Conservation (phyloP, 2,797 vertebrate species). For the Characodon lateralis region DNA sequence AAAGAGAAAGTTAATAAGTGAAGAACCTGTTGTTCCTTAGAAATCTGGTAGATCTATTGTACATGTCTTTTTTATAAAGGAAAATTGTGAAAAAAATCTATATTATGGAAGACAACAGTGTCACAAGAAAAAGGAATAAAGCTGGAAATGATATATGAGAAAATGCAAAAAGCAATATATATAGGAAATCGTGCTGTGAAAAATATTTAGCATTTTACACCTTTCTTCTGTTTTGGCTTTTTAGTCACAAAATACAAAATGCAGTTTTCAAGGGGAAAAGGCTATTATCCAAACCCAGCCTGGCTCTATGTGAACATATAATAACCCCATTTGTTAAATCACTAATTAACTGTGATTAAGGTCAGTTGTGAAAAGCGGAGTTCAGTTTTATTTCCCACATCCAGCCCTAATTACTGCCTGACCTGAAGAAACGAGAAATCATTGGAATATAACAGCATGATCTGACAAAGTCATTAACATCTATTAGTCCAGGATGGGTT, state of each 20-base stretch:
- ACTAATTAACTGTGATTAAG: background rate
- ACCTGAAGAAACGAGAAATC: background rate
- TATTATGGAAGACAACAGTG: background rate
- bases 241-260: background rate
- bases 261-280: background rate
- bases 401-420: background rate
- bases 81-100: background rate
- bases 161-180: background rate
- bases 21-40: background rate
- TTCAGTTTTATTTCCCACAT: background rate
- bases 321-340: background rate
- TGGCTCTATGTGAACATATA: background rate
- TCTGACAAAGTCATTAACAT: background rate
- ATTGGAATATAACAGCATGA: background rate
- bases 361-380: background rate
- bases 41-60: background rate
- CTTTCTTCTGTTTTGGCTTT: background rate
- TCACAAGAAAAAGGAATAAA: background rate
- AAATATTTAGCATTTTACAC: too few species aligned
- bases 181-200: background rate
- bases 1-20: background rate
- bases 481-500: background rate
- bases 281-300: background rate
- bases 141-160: background rate
- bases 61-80: background rate